Evolutionary conservation across 1,140 invertebrate species (phyloP), one percentile per base, ranked within the genome.

Genomic region (Pollicipes pollicipes): DNA sequence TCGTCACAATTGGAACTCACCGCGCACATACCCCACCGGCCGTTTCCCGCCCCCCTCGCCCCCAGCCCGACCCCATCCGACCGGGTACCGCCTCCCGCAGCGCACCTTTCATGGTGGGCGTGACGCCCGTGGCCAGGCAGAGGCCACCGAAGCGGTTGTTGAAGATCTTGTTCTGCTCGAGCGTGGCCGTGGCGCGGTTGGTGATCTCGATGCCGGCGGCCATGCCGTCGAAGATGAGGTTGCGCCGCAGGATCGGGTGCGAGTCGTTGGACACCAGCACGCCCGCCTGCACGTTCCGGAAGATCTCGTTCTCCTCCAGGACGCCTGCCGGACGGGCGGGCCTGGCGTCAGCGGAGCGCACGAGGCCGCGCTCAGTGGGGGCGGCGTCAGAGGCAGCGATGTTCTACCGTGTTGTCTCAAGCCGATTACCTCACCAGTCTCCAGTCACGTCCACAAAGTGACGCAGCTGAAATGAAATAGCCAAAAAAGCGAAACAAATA

Each of bases 191-290:
- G 31, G 95, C 96, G 82, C 97, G 96, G 78, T 98, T 98, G 30
- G 96, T 99, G 72, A 99, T 98, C 83, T 99, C 96, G 68, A 99
- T 93, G 37, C 96, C 96, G 45, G 96, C 96, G 32, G 96, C 95
- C 69, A 95, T 83, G 4, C 96, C 96, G 82, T 98, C 96, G 80
- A 96, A 98, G 77, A 99, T 98, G 70, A 95, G 85, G 83, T 99
- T 99, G 68, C 91, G 85, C 76, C 92, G 84, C 73, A 99, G 82
- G 72, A 94, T 88, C 21, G 96, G 96, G 84, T 98, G 93, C 30
- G 72, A 74, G 37, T 74, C 73, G 13, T 95, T 98, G 71, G 94
- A 97, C 79, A 99, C 98, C 70, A 99, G 83, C 71, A 98, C 94
- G 72, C 96, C 96, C 71, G 96, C 95, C 83, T 99, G 96, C 63